Base-by-base conservation (phyloP, 2,113 vertebrate species). In the Brachyhypopomus gauderio region DNA sequence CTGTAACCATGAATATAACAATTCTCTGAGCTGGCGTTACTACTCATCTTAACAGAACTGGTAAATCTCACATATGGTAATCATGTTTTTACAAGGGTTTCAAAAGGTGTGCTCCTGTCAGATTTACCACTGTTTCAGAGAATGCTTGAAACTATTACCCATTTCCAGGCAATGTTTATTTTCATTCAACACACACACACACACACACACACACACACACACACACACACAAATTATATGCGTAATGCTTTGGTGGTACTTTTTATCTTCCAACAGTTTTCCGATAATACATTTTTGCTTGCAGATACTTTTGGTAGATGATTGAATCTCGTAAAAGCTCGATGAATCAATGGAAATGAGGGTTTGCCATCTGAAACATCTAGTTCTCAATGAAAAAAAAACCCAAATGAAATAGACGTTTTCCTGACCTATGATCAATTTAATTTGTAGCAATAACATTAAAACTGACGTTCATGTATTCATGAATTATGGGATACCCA, bases 91-190 rank as follows among this genome's bases (percentile, higher is more conserved):
- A 36, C 66, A 70, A 5, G 7, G 45, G 77, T 72, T 79, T 79
- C 67, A 72, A 56, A 80, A 56, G 71, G 71, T 36, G 41, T 66
- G 27, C 79, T 74, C 71, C 71, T 66, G 25, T 27, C 25, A 55
- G n/a, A 59, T 71, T 71, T 22, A 78, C 30, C 22, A 67, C 62
- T 69, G n/a, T 38, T 23, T 59, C 17, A 19, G 45, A 78, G 63
- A 69, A 67, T 27, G 17, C 55, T 66, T 22, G 20, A 56, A 19
- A 36, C 22, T 12, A 19, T 23, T n/a, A 19, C n/a, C 4, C 36
- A 3, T 78, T 78, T 78, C 52, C 77, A 41, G 22, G 5, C 55
- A 36, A 14, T 38, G 20, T 38, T 34, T 67, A 12, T 69, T 58
- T 69, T 59, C 34, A 48, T 34, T 41, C 41, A 67, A 55, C 3